Base-by-base conservation (phyloP, 2,888 invertebrate species). In the Acrobasis consociella region DNA sequence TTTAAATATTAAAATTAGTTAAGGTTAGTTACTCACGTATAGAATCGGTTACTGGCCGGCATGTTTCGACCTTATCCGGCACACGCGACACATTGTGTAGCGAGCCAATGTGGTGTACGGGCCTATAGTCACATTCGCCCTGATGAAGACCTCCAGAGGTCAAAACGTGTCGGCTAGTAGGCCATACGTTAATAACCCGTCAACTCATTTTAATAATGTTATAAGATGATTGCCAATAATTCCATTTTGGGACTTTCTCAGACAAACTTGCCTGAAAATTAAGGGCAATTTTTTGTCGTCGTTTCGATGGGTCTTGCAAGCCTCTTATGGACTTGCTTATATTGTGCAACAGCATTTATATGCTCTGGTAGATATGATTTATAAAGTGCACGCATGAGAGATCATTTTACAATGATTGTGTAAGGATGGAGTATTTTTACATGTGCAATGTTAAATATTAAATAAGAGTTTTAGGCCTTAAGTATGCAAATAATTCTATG, bases 381-480 rank as follows among this genome's bases (percentile, higher is more conserved):
- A 10, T 42, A 13, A 11, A 11, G 42, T 42, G 42, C 42, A 42
- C 11, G 42, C 42, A 42, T 42, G 42, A 10, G 13, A 13, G 46
- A 46, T 46, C 13, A 31, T 31, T 31, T n/a, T 46, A 46, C 2
- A 10, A 10, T 42, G 42, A 11, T 42, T 42, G 3, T 13, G 42
- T 11, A 42, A 37, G 52, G 58, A 17, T 58, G 39, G 31, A 17
- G 22, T 38, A 50, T 58, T 50, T 51, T 59, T 62, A 50, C 56
- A 56, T 73, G 72, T 81, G 65, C 72, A 72, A 63, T 68, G 42
- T 42, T 42, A 42, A 42, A 42, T 42, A 42, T 42, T 42, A 10
- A 42, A 11, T 42, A 42, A 42, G 42, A 42, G 22, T 22, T 22
- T 22, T 5, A 22, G 5, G 22, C 22, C 5, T 22, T 22, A 22